phyloP scores from a whole-genome alignment of 2,797 vertebrate species.

The Hemitrygon akajei region DNA sequence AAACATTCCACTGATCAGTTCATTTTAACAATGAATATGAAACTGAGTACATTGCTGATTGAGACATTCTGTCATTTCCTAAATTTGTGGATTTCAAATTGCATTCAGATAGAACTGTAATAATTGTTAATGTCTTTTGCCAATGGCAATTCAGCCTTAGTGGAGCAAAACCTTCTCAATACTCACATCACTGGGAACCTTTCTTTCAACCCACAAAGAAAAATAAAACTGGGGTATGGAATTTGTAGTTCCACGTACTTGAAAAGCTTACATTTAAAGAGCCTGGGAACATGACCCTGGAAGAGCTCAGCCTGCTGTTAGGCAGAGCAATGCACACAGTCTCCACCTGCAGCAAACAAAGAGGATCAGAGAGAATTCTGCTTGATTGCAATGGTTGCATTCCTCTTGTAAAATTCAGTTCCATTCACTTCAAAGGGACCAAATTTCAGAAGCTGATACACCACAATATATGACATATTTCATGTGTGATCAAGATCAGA shows the following conservation, averaged over 20 bases:
- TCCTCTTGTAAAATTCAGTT: too few relatives aligned
- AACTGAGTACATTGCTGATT: neutral
- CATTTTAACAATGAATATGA: neutral
- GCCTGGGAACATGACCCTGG: neutral
- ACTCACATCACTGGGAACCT: neutral
- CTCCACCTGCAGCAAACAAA: slow-evolving; percentile 19
- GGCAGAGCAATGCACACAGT: neutral
- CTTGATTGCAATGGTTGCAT: too few relatives aligned
- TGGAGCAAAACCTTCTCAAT: neutral
- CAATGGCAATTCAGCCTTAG: neutral
- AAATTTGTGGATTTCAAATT: too few relatives aligned
- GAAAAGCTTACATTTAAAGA: neutral
- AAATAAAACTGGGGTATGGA: neutral
- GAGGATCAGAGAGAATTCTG: neutral
- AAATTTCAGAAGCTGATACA: too few relatives aligned
- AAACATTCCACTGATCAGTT: neutral
- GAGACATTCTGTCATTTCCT: neutral
- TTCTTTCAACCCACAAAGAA: neutral
- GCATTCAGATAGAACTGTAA: neutral
- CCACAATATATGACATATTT: too few relatives aligned
- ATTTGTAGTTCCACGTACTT: neutral
- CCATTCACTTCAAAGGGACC: too few relatives aligned
- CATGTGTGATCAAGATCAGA: too few relatives aligned
- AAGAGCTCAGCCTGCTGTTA: neutral
- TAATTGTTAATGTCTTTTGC: neutral